Conservation (phyloP, 2,797 vertebrate species). For the Chrysocyon brachyurus region DNA sequence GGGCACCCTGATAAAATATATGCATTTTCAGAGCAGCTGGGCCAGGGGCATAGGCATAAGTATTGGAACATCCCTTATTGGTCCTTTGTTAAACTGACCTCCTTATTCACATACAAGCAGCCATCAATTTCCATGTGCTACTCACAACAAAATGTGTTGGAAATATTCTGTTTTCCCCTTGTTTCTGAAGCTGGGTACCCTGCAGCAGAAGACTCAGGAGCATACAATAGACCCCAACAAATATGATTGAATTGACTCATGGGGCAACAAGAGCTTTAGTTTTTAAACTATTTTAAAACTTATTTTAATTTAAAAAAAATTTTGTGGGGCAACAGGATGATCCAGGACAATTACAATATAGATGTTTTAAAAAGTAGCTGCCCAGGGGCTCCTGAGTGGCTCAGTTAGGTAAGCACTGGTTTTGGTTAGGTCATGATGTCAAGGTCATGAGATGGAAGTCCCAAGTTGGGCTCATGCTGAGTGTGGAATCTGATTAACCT, state of each 20-base stretch:
- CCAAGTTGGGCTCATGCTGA: background rate
- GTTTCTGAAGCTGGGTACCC: background rate
- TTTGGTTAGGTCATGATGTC: background rate
- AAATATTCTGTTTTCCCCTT: background rate
- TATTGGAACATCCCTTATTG: background rate
- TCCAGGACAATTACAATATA: background rate
- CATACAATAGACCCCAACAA: background rate
- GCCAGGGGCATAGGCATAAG: background rate
- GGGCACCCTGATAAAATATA: background rate
- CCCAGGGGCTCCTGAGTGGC: background rate
- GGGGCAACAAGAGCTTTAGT: background rate
- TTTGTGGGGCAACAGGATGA: background rate
- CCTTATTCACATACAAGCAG: background rate
- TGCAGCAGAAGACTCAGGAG: background rate
- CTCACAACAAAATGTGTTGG: background rate
- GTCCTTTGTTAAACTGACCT: background rate
- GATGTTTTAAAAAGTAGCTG: background rate
- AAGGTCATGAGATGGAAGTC: background rate
- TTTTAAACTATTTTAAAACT: background rate
- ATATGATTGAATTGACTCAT: accelerated
- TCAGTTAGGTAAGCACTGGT: background rate
- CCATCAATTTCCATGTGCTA: background rate
- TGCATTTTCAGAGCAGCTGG: background rate
- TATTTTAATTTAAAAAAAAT: background rate
- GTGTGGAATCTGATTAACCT: background rate